Conservation (phyloP, 2,113 vertebrate genomes). For the Salvelinus namaycush region DNA sequence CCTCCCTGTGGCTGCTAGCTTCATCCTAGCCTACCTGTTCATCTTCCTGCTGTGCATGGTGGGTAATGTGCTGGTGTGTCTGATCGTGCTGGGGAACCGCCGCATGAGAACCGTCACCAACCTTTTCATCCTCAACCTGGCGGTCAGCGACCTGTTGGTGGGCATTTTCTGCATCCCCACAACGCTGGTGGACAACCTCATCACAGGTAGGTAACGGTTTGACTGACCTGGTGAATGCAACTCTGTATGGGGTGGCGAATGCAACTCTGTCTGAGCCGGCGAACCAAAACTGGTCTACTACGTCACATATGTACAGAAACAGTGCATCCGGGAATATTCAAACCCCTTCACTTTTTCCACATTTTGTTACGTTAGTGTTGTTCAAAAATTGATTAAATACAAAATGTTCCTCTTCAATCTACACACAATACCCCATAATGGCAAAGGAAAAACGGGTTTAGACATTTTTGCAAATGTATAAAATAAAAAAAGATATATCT, state of each 20-base stretch:
- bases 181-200: constrained; percentile 81
- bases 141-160: constrained; percentile 81
- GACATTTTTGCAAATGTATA: no score
- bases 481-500: no score
- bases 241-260: not conserved
- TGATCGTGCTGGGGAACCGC: constrained; percentile 76
- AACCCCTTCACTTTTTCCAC: no score
- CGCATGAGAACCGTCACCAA: constrained; percentile 81
- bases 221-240: no score
- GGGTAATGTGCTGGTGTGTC: constrained; percentile 79
- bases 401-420: no score
- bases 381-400: no score
- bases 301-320: no score
- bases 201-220: constrained; percentile 70
- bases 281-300: no score
- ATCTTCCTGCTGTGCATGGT: constrained; percentile 82
- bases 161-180: constrained; percentile 84
- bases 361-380: no score
- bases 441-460: no score
- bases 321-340: no score
- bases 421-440: no score
- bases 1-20: constrained; percentile 67
- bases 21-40: constrained; percentile 76
- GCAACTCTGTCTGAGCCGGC: not conserved
- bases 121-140: constrained; percentile 82